Base-by-base conservation (phyloP, 2,113 vertebrate genomes). In the Butorides virescens region DNA sequence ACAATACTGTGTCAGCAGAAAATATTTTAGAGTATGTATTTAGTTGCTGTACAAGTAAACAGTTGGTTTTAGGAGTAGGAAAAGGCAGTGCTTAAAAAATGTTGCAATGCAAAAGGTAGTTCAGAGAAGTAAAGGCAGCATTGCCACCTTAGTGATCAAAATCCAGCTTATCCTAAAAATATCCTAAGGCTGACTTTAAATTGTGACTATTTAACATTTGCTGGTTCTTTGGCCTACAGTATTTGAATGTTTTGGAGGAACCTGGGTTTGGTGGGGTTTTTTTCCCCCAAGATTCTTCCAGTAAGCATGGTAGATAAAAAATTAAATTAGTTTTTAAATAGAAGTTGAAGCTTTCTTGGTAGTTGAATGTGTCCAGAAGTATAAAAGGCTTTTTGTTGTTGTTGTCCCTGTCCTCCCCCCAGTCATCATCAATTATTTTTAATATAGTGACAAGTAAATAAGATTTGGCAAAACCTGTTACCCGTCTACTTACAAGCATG, bases 1-100 rank as follows among this genome's bases (percentile, higher is more conserved):
- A 79, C 78, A 70, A 62, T 95, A 88, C 85, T 93, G 58, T 55
- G 72, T 91, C 74, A 93, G 75, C 90, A 73, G 92, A 95, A 98
- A 85, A 85, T 93, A 80, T 74, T 72, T 90, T 95, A 91, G 29
- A 91, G 49, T 9, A 1, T 63, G 36, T 89, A 81, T 97, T 94
- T 79, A 91, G 94, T 89, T 96, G 84, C 59, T 84, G 42, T 73
- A 73, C 17, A 68, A 46, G 67, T 58, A 89, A 95, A 73, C 58
- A 93, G 34, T 56, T 91, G 81, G 18, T 89, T 94, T 94, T 83
- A 66, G 49, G 73, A 62, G 52, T 17, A 78, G 27, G 26, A 82
- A 86, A 58, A 80, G n/a, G 11, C 72, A 65, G 4, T 46, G 37
- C 67, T 86, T 66, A 23, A 82, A 86, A 82, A 76, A 36, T 12